Evolutionary conservation across 2,113 vertebrate genomes (phyloP), one percentile per base, ranked within the genome.

Genomic region (Leuciscus idus): DNA sequence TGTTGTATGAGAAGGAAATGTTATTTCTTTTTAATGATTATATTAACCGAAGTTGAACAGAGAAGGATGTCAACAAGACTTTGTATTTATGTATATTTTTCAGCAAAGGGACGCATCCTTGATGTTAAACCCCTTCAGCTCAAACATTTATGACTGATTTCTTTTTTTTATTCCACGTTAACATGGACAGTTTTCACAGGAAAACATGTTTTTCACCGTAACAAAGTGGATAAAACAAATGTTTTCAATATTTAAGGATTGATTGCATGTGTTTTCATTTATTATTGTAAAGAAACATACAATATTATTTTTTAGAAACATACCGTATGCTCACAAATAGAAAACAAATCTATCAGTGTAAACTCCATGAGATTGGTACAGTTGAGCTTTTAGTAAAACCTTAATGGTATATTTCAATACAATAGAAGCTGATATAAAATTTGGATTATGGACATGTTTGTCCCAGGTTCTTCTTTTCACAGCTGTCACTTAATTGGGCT

Each of bases 231-330:
- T 64, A 76, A 75, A 80, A 61, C 61, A 81, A 70, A 36, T 48
- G 62, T 80, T 89, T 83, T 59, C 64, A 80, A 82, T 85, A 87
- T 85, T 79, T 87, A 68, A 86, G 43, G 68, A 59, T 79, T 87
- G 75, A 52, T 85, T 89, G 88, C 88, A 89, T 89, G 88, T 43
- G 80, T 87, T 87, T 89, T 89, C 30, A 50, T 83, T 81, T 86
- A 86, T 89, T 84, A 62, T 82, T 87, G 86, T 89, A 87, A 87
- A 89, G 85, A 85, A 87, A 82, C 74, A 59, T 77, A 46, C 68
- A 85, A 81, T 83, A 86, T 78, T 81, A 76, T 89, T 87, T 87
- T 87, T 89, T 85, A 55, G 79, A 68, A 81, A 70, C 80, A 76
- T 82, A 68, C 17, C 28, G 66, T 85, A 80, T 89, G 77, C 83